These are phyloP conservation scores for Lydus trimaculatus DNA, from an alignment of 2,888 invertebrate genomes.

Conservation along the genomic window DNA sequence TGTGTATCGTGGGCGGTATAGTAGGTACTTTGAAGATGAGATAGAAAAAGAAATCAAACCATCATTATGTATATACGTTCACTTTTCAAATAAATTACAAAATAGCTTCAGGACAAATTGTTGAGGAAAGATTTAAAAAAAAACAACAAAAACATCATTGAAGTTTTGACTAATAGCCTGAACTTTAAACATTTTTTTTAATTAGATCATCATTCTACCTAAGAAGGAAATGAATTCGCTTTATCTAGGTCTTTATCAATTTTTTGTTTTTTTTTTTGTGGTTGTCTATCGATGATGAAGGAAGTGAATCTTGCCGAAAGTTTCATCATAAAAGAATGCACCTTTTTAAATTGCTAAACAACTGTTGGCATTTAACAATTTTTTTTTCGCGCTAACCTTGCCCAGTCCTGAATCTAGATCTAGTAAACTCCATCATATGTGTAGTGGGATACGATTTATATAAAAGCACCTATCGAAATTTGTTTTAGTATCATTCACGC, in stretches of 20 bases:
- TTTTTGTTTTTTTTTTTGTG: not conserved
- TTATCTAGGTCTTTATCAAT: not conserved
- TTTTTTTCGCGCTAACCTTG: constrained; percentile 26
- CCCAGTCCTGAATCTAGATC: constrained; percentile 37
- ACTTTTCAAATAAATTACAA: constrained; percentile 7
- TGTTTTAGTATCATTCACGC: constrained; percentile 35
- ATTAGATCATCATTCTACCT: not conserved
- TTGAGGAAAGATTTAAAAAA: not conserved
- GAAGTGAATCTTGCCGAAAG: constrained; percentile 7
- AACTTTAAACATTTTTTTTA: constrained; percentile 2
- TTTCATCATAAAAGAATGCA: constrained; percentile 24
- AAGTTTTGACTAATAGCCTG: not conserved
- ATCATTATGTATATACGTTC: not conserved
- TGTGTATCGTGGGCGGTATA: not conserved
- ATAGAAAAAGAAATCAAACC: not conserved
- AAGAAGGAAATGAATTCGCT: not conserved
- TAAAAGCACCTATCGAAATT: constrained; percentile 39
- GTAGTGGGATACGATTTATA: constrained; percentile 32
- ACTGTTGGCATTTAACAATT: constrained; percentile 25
- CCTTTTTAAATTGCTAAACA: constrained; percentile 16
- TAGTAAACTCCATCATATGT: constrained; percentile 26
- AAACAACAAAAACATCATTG: too few relatives aligned
- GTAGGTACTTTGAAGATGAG: not conserved
- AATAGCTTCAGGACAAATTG: not conserved
- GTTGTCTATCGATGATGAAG: not conserved